phyloP scores from a whole-genome alignment of 2,888 invertebrate genomes.

The Cheilosia impressa region DNA sequence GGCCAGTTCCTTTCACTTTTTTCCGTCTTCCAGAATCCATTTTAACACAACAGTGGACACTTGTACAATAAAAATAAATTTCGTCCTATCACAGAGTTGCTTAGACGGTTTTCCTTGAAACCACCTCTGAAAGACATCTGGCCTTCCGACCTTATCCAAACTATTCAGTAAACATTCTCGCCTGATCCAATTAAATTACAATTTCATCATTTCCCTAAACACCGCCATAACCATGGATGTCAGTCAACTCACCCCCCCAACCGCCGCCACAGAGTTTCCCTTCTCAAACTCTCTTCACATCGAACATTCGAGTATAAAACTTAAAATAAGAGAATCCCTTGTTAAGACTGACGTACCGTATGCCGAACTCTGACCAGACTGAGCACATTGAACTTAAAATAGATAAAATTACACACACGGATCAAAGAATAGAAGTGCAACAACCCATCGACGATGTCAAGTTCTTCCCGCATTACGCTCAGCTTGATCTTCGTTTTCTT shows the following conservation, averaged over 20 bases:
- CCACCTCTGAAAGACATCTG: neutral
- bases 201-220: conserved; percentile 40
- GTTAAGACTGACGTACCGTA: conserved; percentile 53
- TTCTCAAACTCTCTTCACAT: neutral
- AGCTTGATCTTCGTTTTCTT: conserved; percentile 36
- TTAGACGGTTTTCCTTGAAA: too few species aligned
- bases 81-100: too few species aligned
- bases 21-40: too few species aligned
- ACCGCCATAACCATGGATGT: conserved; percentile 14
- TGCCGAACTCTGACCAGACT: conserved; percentile 65
- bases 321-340: conserved; percentile 21
- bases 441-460: conserved; percentile 60
- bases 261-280: neutral
- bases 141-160: neutral
- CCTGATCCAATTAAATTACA: conserved; percentile 36
- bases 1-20: too few species aligned
- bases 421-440: conserved; percentile 63
- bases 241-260: conserved; percentile 13
- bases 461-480: conserved; percentile 64
- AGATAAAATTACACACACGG: conserved; percentile 62
- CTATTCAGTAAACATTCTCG: neutral
- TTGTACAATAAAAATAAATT: too few species aligned
- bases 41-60: too few species aligned
- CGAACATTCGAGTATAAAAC: neutral
- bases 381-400: conserved; percentile 69